Conservation (phyloP, 2,888 invertebrate genomes). For the Glyphotaelius pellucidus region DNA sequence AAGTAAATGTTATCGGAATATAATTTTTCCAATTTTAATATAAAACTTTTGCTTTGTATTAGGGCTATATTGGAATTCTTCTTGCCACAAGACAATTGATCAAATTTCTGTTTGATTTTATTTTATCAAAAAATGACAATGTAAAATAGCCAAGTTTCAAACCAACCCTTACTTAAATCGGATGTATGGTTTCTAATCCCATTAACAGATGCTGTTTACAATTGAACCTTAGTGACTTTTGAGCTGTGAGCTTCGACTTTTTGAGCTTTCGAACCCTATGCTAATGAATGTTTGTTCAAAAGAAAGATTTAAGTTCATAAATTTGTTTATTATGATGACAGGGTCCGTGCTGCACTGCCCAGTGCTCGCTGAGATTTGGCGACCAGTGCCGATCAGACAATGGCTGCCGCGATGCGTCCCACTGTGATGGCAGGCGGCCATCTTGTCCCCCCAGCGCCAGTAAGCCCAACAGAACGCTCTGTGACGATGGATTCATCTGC, state of each 20-base stretch:
- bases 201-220: neutral
- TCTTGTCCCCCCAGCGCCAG: constrained; percentile 95
- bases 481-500: constrained; percentile 98
- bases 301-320: neutral
- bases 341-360: constrained; percentile 96
- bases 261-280: neutral
- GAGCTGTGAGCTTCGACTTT: neutral
- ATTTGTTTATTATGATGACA: constrained; percentile 70
- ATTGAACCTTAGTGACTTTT: neutral
- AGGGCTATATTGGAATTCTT: no score
- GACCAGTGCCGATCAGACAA: constrained; percentile 95
- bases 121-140: no score
- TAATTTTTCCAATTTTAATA: no score
- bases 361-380: constrained; percentile 90
- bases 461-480: constrained; percentile 96
- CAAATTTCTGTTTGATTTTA: no score
- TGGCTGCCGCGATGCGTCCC: constrained; percentile 94
- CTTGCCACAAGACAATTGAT: no score
- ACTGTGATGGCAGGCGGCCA: constrained; percentile 92
- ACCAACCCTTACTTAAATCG: no score
- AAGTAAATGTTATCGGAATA: no score
- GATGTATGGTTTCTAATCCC: no score
- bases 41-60: no score
- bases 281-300: neutral
- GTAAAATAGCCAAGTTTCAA: no score